Conservation (phyloP, 2,113 vertebrate species). For the Poeciliopsis retropinna region DNA sequence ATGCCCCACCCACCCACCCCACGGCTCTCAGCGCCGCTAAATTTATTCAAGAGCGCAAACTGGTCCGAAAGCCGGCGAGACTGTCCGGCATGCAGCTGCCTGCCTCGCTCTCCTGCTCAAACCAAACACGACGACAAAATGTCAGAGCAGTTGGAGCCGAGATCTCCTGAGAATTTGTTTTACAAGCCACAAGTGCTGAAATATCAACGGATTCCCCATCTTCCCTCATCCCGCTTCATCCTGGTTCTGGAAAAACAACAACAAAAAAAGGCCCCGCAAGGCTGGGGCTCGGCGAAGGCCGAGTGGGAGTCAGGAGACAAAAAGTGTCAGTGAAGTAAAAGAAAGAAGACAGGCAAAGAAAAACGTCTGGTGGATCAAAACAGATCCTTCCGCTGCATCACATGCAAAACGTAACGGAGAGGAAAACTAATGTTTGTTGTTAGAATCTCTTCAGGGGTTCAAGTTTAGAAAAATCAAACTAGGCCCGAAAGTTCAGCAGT, state of each 20-base stretch:
- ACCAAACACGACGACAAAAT: not conserved
- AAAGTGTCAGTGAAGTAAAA: conserved; percentile 51
- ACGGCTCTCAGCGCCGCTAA: conserved; percentile 32
- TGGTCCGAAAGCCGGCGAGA: conserved; percentile 76
- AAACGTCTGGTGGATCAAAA: conserved; percentile 18
- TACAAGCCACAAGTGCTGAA: not conserved
- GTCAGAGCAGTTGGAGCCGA: conserved; percentile 2
- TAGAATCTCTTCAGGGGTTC: not conserved
- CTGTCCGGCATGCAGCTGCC: conserved; percentile 14
- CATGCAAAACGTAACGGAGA: too few relatives aligned
- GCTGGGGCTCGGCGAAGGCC: conserved; percentile 65
- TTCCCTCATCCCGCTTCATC: not conserved
- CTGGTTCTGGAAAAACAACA: conserved; percentile 5
- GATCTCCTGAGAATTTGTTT: not conserved
- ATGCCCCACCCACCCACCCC: conserved; percentile 73
- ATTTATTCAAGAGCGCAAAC: conserved; percentile 95
- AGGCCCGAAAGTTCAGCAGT: not conserved
- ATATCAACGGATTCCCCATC: not conserved
- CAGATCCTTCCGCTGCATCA: not conserved
- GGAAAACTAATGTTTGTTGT: not conserved
- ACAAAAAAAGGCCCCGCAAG: conserved; percentile 41
- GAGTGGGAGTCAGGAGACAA: conserved; percentile 66
- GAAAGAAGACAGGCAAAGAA: conserved; percentile 28
- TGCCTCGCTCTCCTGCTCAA: not conserved
- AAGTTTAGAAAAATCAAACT: not conserved